Conservation (phyloP, 1,140 invertebrate genomes). For the Drosophila tropicalis region DNA sequence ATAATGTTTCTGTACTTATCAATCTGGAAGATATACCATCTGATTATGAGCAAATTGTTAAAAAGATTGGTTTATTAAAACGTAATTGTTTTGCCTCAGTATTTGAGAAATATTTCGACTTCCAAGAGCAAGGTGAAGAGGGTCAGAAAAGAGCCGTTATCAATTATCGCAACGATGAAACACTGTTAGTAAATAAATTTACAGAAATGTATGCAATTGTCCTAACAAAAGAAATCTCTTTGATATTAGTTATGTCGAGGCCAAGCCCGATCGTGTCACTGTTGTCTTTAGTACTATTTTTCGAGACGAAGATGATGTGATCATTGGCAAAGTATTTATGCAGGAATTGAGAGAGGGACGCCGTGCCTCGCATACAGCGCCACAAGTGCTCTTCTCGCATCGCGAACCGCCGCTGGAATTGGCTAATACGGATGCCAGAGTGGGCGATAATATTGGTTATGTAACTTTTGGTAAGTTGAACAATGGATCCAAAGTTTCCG, state of each 20-base stretch:
- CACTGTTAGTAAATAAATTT: slow-evolving; percentile 90
- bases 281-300: slow-evolving; percentile 99
- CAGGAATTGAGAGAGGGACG: slow-evolving; percentile 99
- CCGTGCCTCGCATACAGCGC: slow-evolving; percentile 97
- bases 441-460: slow-evolving; percentile 99
- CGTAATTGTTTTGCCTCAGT: slow-evolving; percentile 99
- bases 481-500: too few relatives aligned
- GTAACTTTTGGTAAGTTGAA: slow-evolving; percentile 95
- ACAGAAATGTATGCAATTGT: background rate
- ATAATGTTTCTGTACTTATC: slow-evolving; percentile 96
- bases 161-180: slow-evolving; percentile 99
- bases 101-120: slow-evolving; percentile 99
- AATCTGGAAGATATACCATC: slow-evolving; percentile 96
- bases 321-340: slow-evolving; percentile 99
- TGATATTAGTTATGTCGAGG: slow-evolving; percentile 94
- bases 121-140: slow-evolving; percentile 96
- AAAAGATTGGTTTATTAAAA: slow-evolving; percentile 97
- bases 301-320: slow-evolving; percentile 98
- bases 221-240: background rate
- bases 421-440: slow-evolving; percentile 95
- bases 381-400: slow-evolving; percentile 96
- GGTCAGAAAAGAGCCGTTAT: slow-evolving; percentile 97
- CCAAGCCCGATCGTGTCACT: slow-evolving; percentile 98
- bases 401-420: slow-evolving; percentile 98
- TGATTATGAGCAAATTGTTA: slow-evolving; percentile 94